Evolutionary conservation across 2,888 invertebrate species (phyloP), one percentile per base, ranked within the genome.

Genomic region (Rotaria macrura): DNA sequence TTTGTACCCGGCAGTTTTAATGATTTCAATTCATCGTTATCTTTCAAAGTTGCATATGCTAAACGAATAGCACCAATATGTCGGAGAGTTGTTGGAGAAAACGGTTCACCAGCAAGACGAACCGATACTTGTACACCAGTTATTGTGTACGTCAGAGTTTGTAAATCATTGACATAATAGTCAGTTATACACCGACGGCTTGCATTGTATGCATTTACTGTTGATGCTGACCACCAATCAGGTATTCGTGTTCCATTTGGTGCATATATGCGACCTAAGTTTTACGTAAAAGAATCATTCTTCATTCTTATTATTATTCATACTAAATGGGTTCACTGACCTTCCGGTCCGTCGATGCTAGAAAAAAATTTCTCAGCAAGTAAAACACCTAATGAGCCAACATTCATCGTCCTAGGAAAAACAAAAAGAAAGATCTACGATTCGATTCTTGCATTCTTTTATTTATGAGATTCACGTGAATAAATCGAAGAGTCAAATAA

Each of bases 221-320:
- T 89, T 7, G 74, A 34, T 83, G 88, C 88, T 0, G 88, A 88
- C 89, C 90, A 90, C 90, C 90, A 90, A 54, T 86, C 85, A 14
- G 87, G 87, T 54, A 87, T 74, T 29, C 14, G 87, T 1, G 87
- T 87, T 0, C 89, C 89, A 72, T 89, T 87, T 17, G 87, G 83
- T 29, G 52, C 20, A 55, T 86, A 84, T 72, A 47, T 83, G 34
- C 84, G 84, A 43, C 87, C 87, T 87, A 84, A 38, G n/a, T 14
- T 29, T n/a, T 3, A 55, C n/a, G n/a, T n/a, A n/a, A n/a, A n/a
- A 14, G 12, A 4, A 52, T 20, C 2, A 52, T 52, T 52, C 7
- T 52, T 20, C n/a, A n/a, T n/a, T n/a, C n/a, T 20, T 52, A 6
- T 52, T 52, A 52, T 52, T 0, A 3, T 34, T 65, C 4, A 17